A percentile compares a stretch with the other conserved stretches of the same genome.
phyloP scores from a whole-genome alignment of 2,888 invertebrate species.

The Ophioninae sp. region DNA sequence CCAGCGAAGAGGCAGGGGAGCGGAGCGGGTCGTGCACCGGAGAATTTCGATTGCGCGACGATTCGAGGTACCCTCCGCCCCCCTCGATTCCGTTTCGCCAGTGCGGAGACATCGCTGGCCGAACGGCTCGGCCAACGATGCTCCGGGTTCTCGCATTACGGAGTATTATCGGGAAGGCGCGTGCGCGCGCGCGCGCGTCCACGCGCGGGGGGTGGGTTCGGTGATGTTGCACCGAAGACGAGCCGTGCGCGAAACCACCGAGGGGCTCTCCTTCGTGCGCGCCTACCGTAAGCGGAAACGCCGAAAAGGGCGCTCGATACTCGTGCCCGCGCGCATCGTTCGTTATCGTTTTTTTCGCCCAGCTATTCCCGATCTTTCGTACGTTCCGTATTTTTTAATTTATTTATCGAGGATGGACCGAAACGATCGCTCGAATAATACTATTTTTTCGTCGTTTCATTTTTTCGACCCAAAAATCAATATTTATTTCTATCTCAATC shows the following conservation, averaged over 20 bases:
- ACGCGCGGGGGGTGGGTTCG: not conserved
- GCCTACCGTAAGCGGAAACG: not conserved
- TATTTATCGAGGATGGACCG: not conserved
- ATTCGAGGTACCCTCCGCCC: conserved; percentile 17
- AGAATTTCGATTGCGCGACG: conserved; percentile 61
- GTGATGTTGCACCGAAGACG: conserved; percentile 31
- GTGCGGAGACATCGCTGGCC: conserved; percentile 39
- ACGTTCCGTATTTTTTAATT: not conserved
- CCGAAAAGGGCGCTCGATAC: conserved; percentile 4
- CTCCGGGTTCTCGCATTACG: conserved; percentile 55
- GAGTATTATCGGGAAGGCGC: conserved; percentile 45
- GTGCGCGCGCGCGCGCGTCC: conserved; percentile 20
- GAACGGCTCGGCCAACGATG: conserved; percentile 57
- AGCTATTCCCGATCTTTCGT: too few species aligned
- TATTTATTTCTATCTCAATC: too few species aligned
- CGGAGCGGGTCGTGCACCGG: conserved; percentile 18
- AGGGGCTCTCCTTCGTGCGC: conserved; percentile 8
- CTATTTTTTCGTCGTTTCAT: too few species aligned
- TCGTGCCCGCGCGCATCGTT: too few species aligned
- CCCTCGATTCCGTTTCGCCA: conserved; percentile 4
- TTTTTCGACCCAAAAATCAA: too few species aligned
- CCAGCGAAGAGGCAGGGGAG: not conserved
- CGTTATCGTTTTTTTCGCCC: too few species aligned
- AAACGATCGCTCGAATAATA: too few species aligned
- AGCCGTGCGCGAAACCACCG: conserved; percentile 23